A percentile compares a stretch with the other conserved stretches of the same genome.
These are phyloP conservation scores for Scaptodrosophila latifasciaeformis DNA, from an alignment of 2,888 invertebrate genomes.

Conservation along the genomic window DNA sequence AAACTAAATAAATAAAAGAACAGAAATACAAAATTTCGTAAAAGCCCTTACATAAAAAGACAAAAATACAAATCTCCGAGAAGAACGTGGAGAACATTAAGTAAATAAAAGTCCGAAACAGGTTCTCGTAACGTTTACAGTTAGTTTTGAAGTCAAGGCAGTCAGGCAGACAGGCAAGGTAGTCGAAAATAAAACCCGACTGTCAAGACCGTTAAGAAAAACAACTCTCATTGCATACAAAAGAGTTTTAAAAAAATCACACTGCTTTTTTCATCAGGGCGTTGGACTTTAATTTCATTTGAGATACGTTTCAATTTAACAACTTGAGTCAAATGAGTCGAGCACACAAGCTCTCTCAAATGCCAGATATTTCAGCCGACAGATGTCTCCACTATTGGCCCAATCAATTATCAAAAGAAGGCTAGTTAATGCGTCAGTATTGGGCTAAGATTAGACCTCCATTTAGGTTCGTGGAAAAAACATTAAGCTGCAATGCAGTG, in stretches of 20 bases:
- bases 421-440: conserved; percentile 23
- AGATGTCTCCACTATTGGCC: conserved; percentile 18
- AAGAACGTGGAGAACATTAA: too few species aligned
- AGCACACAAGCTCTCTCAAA: background rate
- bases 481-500: background rate
- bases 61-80: too few species aligned
- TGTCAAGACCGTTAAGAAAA: too few species aligned
- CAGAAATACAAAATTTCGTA: too few species aligned
- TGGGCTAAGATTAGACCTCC: conserved; percentile 15
- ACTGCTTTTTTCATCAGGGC: background rate
- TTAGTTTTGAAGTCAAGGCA: background rate
- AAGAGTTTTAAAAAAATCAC: too few species aligned
- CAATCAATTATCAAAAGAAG: conserved; percentile 29
- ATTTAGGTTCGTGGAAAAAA: conserved; percentile 17
- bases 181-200: too few species aligned
- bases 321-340: conserved; percentile 8
- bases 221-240: too few species aligned
- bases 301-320: background rate
- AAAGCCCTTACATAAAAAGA: too few species aligned
- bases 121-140: conserved; percentile 11
- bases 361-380: background rate
- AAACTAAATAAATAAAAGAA: too few species aligned
- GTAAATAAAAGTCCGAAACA: too few species aligned
- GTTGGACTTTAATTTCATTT: too few species aligned
- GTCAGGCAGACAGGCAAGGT: too few species aligned